Base-by-base conservation (phyloP, 2,888 invertebrate genomes). In the Phaonia tiefii region DNA sequence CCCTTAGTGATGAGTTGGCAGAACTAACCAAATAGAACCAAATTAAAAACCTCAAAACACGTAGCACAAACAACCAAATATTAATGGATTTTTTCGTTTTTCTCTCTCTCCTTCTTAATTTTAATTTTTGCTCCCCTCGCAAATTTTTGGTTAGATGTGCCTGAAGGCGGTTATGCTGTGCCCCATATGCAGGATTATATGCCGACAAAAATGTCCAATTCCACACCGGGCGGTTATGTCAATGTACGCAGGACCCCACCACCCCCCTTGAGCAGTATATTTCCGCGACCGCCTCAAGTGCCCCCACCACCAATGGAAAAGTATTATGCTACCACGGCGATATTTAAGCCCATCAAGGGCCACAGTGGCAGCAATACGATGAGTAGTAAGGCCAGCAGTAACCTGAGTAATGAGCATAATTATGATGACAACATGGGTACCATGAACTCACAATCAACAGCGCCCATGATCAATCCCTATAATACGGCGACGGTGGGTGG, bases 271-370 rank as follows among this genome's bases (percentile, higher is more conserved):
- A 91, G 92, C 86, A 92, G 92, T 87, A 92, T 93, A 87, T 91
- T 92, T 85, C 92, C 92, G 73, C 91, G 93, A 89, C 93, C 94
- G 84, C 93, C 93, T 49, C 93, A 93, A 83, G 92, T 94, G 86
- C 94, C 94, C 80, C 95, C 94, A 73, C 95, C 94, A 77, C 94
- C 94, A 65, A 93, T 94, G 84, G 93, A 94, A 89, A 93, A 93
- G 87, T 94, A 95, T 90, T 95, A 95, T 90, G 94, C 94, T 80
- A 94, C 94, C 83, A 94, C 94, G 75, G 94, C 94, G 89, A 94
- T 95, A 85, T 92, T 89, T 83, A 90, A 90, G 86, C 89, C 89
- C 91, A 88, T 92, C 91, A 89, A 90, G 83, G 89, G 89, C 58
- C 86, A 86, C 66, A 84, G 85, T 79, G 84, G 86, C 75, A 83